Conservation (phyloP, 2,888 invertebrate species). For the Megamerina dolium region DNA sequence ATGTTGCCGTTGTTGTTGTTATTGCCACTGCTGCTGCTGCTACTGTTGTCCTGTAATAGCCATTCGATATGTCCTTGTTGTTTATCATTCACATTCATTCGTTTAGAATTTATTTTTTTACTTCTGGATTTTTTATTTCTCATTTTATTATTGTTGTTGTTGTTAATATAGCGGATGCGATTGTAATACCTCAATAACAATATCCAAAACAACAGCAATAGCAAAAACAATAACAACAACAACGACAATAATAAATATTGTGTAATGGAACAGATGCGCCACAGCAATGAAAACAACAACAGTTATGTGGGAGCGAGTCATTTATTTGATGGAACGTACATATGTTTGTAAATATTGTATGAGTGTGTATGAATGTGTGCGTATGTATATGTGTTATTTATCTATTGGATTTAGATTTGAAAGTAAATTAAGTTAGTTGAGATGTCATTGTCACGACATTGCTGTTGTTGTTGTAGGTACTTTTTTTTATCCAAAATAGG, state of each 20-base stretch:
- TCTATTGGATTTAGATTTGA: too few species aligned
- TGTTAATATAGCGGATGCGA: not conserved
- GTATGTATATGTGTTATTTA: too few species aligned
- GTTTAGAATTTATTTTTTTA: not conserved
- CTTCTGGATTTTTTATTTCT: not conserved
- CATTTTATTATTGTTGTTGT: not conserved
- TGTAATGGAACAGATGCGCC: conserved; percentile 6
- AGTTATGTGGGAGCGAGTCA: too few species aligned
- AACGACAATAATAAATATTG: too few species aligned
- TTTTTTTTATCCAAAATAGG: not conserved
- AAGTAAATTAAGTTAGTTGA: not conserved
- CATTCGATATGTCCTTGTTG: not conserved
- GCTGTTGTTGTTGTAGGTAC: not conserved
- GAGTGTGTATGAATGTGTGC: too few species aligned
- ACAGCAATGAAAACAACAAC: too few species aligned
- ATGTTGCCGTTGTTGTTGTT: not conserved
- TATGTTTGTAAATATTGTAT: too few species aligned
- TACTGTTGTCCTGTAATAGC: not conserved
- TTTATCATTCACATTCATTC: too few species aligned
- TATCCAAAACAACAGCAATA: too few species aligned
- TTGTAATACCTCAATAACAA: conserved; percentile 11
- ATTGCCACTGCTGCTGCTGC: not conserved
- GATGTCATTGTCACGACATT: not conserved
- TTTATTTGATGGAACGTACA: conserved; percentile 23
- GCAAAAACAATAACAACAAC: too few species aligned